phyloP scores from a whole-genome alignment of 2,797 vertebrate genomes.

The Enteromius anoplus region DNA sequence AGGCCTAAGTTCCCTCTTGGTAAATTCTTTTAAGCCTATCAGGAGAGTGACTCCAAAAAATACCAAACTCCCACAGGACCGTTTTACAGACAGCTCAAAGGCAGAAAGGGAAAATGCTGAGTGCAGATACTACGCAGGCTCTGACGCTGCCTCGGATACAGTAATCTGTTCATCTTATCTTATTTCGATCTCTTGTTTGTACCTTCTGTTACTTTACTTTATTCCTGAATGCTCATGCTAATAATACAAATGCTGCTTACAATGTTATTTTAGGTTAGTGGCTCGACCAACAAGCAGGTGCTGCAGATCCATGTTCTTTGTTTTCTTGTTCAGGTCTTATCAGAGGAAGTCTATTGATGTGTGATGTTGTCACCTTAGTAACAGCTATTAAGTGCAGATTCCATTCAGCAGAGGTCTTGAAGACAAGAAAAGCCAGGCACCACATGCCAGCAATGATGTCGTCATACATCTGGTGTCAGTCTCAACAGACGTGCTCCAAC shows the following conservation, averaged over 20 bases:
- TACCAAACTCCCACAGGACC: slow-evolving; percentile 18
- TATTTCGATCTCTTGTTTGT: neutral
- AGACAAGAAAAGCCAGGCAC: neutral
- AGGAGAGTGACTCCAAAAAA: neutral
- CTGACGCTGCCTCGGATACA: neutral
- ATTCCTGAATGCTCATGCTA: neutral
- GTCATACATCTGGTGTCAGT: slow-evolving; percentile 28
- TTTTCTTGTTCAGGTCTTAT: slow-evolving; percentile 2
- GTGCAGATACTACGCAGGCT: slow-evolving; percentile 10
- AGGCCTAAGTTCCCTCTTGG: neutral
- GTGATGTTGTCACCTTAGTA: slow-evolving; percentile 2
- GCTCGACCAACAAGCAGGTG: neutral
- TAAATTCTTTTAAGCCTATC: neutral
- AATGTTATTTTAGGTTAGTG: slow-evolving; percentile 54
- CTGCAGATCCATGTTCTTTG: neutral
- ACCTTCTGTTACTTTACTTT: neutral
- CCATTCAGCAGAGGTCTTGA: slow-evolving; percentile 16
- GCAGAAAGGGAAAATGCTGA: slow-evolving; percentile 12
- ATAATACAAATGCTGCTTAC: neutral
- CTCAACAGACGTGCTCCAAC: slow-evolving; percentile 38
- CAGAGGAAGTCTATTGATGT: neutral
- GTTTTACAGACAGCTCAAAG: slow-evolving; percentile 21
- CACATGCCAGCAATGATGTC: slow-evolving; percentile 25
- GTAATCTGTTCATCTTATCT: neutral
- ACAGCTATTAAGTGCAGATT: neutral